These are phyloP conservation scores for Sylvilagus bachmani DNA, from an alignment of 2,113 vertebrate species.

Conservation along the genomic window DNA sequence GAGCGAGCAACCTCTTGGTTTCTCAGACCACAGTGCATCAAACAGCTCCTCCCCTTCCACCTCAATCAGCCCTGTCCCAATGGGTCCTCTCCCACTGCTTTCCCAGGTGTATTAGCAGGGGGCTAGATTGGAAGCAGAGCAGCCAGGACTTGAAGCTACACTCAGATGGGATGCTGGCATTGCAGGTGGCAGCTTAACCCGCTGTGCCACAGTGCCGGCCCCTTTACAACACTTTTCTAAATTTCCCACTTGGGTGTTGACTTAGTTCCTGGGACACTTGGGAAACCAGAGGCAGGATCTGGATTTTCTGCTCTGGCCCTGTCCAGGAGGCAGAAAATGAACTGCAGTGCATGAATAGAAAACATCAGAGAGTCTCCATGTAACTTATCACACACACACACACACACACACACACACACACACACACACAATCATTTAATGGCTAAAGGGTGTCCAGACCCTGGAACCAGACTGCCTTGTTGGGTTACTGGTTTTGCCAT, in stretches of 20 bases:
- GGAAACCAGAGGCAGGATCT: not conserved
- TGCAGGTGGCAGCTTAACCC: too few relatives aligned
- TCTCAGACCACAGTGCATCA: not conserved
- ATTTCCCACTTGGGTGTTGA: slow-evolving; percentile 71
- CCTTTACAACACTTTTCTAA: not conserved
- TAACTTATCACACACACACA: not conserved
- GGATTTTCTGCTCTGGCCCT: not conserved
- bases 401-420: too few relatives aligned
- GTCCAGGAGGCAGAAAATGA: not conserved
- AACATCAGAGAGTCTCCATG: not conserved
- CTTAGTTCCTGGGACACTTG: slow-evolving; percentile 71
- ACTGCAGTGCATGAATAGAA: not conserved
- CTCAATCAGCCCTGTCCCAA: too few relatives aligned
- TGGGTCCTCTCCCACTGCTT: too few relatives aligned
- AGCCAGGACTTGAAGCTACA: too few relatives aligned
- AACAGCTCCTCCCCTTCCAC: not conserved
- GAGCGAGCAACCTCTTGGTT: not conserved
- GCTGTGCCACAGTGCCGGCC: too few relatives aligned
- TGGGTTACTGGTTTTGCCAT: not conserved
- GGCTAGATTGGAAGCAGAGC: too few relatives aligned
- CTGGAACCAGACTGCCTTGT: not conserved
- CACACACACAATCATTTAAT: too few relatives aligned
- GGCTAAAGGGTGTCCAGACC: not conserved
- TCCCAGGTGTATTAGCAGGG: too few relatives aligned
- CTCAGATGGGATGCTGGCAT: too few relatives aligned